A percentile compares a stretch with the other conserved stretches of the same genome.
Conservation (phyloP, 2,888 invertebrate genomes). For the Ichneumon xanthorius region DNA sequence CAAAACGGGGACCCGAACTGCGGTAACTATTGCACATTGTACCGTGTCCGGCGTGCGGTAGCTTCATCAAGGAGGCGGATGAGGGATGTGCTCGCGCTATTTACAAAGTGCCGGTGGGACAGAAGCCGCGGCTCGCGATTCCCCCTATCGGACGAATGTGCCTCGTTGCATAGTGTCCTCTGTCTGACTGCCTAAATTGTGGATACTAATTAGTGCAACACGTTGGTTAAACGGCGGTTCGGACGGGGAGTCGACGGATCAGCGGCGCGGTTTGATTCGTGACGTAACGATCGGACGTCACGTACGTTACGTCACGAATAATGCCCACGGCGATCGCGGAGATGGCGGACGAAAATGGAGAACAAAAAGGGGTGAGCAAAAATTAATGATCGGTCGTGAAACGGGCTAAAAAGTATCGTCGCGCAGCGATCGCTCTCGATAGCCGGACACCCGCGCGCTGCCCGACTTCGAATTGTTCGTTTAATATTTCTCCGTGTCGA, state of each 20-base stretch:
- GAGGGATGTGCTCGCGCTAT: slow-evolving; percentile 21
- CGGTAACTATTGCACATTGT: slow-evolving; percentile 77
- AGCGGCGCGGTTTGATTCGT: slow-evolving; percentile 17
- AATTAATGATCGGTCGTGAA: slow-evolving; percentile 51
- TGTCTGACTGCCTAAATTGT: slow-evolving; percentile 35
- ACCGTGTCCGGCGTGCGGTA: slow-evolving; percentile 61
- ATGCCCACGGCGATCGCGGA: slow-evolving; percentile 12
- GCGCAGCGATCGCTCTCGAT: slow-evolving; percentile 46
- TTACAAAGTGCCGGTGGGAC: slow-evolving; percentile 4
- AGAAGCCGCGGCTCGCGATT: slow-evolving; percentile 24
- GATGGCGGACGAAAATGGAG: slow-evolving; percentile 14
- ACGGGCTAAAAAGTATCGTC: slow-evolving; percentile 49
- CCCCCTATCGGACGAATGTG: slow-evolving; percentile 51
- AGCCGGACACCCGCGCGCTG: slow-evolving; percentile 4
- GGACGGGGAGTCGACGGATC: background rate
- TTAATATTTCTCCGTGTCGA: slow-evolving; percentile 56
- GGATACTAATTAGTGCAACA: slow-evolving; percentile 63
- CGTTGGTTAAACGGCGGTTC: slow-evolving; percentile 51
- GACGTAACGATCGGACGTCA: slow-evolving; percentile 42
- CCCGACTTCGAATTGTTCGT: slow-evolving; percentile 60
- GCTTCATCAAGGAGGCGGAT: slow-evolving; percentile 25
- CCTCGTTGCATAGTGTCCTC: slow-evolving; percentile 32
- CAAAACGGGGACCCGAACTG: slow-evolving; percentile 71
- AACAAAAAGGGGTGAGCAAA: slow-evolving; percentile 42
- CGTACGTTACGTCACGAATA: slow-evolving; percentile 15